Percentiles rank a stretch among this genome's conserved stretches.
phyloP scores from a whole-genome alignment of 2,113 vertebrate genomes.

The Upupa epops region DNA sequence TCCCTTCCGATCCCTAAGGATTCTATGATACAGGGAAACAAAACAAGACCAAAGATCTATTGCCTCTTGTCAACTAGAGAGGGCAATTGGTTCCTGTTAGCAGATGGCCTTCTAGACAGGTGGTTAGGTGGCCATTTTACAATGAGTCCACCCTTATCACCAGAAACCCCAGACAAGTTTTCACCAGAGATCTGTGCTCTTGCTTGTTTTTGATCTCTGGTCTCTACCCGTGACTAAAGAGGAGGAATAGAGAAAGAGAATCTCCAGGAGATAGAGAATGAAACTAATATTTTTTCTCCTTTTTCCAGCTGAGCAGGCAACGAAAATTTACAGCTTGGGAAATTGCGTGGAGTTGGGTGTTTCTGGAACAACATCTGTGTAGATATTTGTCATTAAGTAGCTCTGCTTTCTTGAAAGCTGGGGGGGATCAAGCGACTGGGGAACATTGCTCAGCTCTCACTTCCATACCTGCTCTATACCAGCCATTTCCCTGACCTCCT shows the following conservation, averaged over 20 bases:
- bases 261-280: background rate
- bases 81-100: background rate
- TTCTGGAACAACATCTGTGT: background rate
- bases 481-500: background rate
- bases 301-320: background rate
- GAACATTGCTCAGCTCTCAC: background rate
- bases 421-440: background rate
- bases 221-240: background rate
- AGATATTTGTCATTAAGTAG: background rate
- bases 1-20: no score
- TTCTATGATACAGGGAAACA: no score
- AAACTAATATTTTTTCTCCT: background rate
- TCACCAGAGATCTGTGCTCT: background rate
- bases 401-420: background rate
- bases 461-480: background rate
- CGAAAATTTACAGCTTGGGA: background rate
- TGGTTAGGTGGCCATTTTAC: background rate
- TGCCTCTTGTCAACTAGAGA: background rate
- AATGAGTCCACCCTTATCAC: background rate
- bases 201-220: background rate
- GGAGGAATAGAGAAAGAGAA: background rate
- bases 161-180: background rate
- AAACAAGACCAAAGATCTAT: background rate
- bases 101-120: background rate
- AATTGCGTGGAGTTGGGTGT: accelerated